Base-by-base conservation (phyloP, 2,113 vertebrate genomes). In the Tragelaphus buxtoni region DNA sequence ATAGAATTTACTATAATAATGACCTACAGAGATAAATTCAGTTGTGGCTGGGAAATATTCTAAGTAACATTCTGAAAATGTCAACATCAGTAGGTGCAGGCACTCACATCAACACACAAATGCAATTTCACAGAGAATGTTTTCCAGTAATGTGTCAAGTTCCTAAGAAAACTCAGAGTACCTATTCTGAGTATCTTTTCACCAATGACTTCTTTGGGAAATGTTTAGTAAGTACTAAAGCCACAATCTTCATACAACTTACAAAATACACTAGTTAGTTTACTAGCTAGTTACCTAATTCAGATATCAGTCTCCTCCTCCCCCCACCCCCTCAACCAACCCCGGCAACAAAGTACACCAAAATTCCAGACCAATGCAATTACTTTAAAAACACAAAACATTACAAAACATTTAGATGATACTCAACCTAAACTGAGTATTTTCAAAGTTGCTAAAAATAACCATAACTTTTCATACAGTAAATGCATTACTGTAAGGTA, bases 181-280 rank as follows among this genome's bases (percentile, higher is more conserved):
- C 28, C 45, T 55, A 53, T 24, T 89, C 45, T 84, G 90, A 74
- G 69, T 42, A 9, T 80, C 28, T 85, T 88, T 93, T 93, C 88
- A 74, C 69, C 51, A 93, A 10, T 80, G n/a, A 90, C 26, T 56
- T 96, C 56, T 88, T 69, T 63, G 24, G 58, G 53, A 95, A 97
- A 95, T 94, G 77, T 96, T 95, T 90, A 91, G 72, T 88, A 91
- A 84, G 55, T 95, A 94, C 60, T 81, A 84, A 94, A 89, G 12
- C 55, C 2, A 82, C 63, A 30, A 94, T 22, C 53, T 39, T 94
- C 22, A 93, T 10, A 63, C 32, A 94, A 89, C 18, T 58, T 88
- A 90, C 42, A 95, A 97, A 85, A 88, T 53, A 94, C 16, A 87
- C 45, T 42, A 69, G 13, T 53, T 58, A 72, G 39, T 87, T 81